These are phyloP conservation scores for Morinoia aosen DNA, from an alignment of 2,888 invertebrate genomes.

Conservation along the genomic window DNA sequence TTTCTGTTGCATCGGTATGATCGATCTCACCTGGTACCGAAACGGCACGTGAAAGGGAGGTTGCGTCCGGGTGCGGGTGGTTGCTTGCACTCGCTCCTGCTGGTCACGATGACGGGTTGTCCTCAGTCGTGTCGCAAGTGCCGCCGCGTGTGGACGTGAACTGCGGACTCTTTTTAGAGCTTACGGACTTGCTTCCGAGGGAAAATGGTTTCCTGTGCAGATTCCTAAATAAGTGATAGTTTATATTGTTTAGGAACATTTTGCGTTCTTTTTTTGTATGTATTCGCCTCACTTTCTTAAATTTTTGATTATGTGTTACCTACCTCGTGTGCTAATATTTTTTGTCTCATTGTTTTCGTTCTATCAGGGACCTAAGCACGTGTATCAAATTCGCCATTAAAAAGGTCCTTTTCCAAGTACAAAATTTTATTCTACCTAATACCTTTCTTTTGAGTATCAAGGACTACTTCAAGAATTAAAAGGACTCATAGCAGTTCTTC, in stretches of 20 bases:
- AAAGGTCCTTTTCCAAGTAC: not conserved
- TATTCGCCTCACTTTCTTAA: too few species aligned
- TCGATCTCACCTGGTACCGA: not conserved
- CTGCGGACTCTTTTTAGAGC: not conserved
- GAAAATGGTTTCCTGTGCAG: not conserved
- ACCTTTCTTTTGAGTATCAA: not conserved
- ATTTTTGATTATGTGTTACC: not conserved
- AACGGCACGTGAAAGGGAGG: not conserved
- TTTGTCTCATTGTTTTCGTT: not conserved
- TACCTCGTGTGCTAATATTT: not conserved
- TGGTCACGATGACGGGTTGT: not conserved
- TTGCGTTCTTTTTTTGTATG: not conserved
- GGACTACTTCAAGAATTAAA: too few species aligned
- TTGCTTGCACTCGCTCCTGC: not conserved
- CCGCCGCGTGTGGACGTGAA: not conserved
- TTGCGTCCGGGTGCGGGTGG: not conserved
- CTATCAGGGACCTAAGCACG: not conserved
- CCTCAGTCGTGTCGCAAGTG: not conserved
- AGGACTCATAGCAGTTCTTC: too few species aligned
- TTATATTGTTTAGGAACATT: not conserved
- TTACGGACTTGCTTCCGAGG: not conserved
- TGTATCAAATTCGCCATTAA: not conserved
- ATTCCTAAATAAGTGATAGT: not conserved
- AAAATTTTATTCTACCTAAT: not conserved
- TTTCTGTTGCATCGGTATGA: not conserved